Evolutionary conservation across 2,113 vertebrate genomes (phyloP).

Genomic region (Nannospalax galili): DNA sequence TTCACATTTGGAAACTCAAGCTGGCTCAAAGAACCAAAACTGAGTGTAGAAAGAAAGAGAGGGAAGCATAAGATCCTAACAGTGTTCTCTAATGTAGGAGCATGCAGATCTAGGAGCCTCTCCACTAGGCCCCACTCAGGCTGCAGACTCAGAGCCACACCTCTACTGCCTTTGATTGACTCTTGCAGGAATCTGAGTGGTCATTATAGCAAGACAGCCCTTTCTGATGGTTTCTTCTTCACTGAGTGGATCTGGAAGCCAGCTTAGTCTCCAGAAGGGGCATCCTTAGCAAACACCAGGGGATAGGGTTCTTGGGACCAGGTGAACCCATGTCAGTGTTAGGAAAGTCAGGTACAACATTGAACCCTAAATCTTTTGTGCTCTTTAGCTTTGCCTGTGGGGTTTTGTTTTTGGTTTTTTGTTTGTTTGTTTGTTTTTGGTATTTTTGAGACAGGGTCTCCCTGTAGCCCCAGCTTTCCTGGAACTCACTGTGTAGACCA

Average conservation of each 20-base stretch:
- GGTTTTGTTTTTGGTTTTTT: too few species aligned
- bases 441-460: too few species aligned
- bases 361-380: background rate
- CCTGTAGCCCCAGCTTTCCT: too few species aligned
- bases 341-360: background rate
- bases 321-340: background rate
- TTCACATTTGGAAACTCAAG: background rate
- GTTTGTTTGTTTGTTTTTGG: too few species aligned
- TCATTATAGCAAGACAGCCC: background rate
- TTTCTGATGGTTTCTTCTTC: background rate
- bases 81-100: background rate
- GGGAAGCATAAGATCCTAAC: background rate
- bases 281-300: background rate
- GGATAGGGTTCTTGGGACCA: background rate
- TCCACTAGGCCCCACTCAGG: background rate
- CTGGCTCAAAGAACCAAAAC: constrained; percentile 25
- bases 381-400: background rate
- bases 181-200: background rate
- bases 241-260: background rate
- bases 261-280: background rate
- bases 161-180: background rate
- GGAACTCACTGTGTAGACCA: too few species aligned
- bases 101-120: background rate
- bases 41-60: background rate
- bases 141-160: too few species aligned